Conservation (phyloP, 2,797 vertebrate species). For the Arnoldichthys spilopterus region DNA sequence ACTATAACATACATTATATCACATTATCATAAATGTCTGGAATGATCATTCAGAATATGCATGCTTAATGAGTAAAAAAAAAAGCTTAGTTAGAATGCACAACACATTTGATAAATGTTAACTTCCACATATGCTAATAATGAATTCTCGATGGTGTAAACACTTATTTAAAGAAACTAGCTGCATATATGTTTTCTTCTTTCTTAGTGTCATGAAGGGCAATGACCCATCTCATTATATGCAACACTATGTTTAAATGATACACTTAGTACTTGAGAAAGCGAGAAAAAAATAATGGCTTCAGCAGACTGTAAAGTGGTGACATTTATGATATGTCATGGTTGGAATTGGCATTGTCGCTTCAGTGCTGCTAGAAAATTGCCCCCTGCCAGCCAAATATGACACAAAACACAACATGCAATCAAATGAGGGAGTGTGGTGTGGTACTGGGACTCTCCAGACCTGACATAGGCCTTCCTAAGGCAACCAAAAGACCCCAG, state of each 20-base stretch:
- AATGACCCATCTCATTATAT: slow-evolving; percentile 8
- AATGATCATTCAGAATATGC: too few relatives aligned
- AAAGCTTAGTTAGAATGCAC: too few relatives aligned
- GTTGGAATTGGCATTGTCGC: slow-evolving; percentile 25
- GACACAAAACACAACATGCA: slow-evolving; percentile 28
- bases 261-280: background rate
- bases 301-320: slow-evolving; percentile 23
- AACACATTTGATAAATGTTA: too few relatives aligned
- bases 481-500: slow-evolving; percentile 45
- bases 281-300: background rate
- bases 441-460: slow-evolving; percentile 36
- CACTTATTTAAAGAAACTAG: background rate
- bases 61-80: too few relatives aligned
- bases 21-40: too few relatives aligned
- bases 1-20: too few relatives aligned
- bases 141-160: background rate
- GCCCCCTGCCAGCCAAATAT: slow-evolving; percentile 36
- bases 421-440: slow-evolving; percentile 57
- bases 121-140: slow-evolving; percentile 5
- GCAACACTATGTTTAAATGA: background rate
- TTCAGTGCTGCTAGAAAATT: slow-evolving; percentile 34
- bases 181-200: slow-evolving; percentile 11
- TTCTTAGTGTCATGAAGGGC: background rate
- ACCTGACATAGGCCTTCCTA: slow-evolving; percentile 22
- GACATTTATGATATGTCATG: slow-evolving; percentile 19